These are phyloP conservation scores for Ennomos erosarius DNA, from an alignment of 2,888 invertebrate species.

Conservation along the genomic window DNA sequence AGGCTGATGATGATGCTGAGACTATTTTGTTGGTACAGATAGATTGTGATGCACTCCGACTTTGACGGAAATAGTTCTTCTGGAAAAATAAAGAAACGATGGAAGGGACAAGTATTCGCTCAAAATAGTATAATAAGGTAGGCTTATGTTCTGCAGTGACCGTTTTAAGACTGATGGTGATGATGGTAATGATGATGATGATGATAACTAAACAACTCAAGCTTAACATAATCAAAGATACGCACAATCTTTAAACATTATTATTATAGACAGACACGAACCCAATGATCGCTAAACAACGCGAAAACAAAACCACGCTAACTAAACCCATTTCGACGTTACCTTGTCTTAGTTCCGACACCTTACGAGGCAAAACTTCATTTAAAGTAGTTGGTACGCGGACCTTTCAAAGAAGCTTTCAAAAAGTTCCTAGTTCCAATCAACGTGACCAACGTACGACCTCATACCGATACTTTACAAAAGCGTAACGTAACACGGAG, in stretches of 20 bases:
- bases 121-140: too few species aligned
- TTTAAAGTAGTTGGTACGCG: conserved; percentile 29
- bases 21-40: conserved; percentile 24
- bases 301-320: conserved; percentile 21
- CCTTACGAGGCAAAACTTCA: conserved; percentile 36
- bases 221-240: too few species aligned
- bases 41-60: conserved; percentile 21
- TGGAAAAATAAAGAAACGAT: conserved; percentile 12
- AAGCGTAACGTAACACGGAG: conserved; percentile 25
- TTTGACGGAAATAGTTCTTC: conserved; percentile 18
- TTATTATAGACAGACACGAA: too few species aligned
- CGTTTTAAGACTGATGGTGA: too few species aligned
- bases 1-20: too few species aligned
- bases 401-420: conserved; percentile 39
- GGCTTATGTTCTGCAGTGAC: too few species aligned
- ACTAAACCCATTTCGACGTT: conserved; percentile 22
- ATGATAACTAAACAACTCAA: too few species aligned
- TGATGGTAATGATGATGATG: too few species aligned
- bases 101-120: too few species aligned
- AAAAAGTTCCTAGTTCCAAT: conserved; percentile 45
- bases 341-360: conserved; percentile 38
- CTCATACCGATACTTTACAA: conserved; percentile 40
- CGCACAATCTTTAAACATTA: too few species aligned
- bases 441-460: conserved; percentile 43
- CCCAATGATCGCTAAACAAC: conserved; percentile 1